These are phyloP conservation scores for Valencia hispanica DNA, from an alignment of 2,797 vertebrate species.

Conservation along the genomic window DNA sequence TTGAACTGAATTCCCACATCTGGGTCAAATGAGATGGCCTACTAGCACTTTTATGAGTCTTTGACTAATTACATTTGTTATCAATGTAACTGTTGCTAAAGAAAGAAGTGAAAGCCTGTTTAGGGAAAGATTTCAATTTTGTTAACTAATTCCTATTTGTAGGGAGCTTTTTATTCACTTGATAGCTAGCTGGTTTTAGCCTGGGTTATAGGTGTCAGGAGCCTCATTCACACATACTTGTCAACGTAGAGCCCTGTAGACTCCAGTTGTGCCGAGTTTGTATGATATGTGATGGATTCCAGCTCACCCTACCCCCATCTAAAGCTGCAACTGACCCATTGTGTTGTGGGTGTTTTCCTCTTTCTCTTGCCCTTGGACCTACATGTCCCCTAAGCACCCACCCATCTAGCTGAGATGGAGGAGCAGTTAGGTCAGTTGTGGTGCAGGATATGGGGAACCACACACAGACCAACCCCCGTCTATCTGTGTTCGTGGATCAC, in stretches of 20 bases:
- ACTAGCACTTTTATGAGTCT: background rate
- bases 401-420: conserved; percentile 67
- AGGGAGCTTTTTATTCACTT: background rate
- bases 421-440: conserved; percentile 83
- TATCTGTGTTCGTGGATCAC: conserved; percentile 86
- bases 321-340: conserved; percentile 55
- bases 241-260: conserved; percentile 43
- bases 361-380: conserved; percentile 86
- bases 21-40: background rate
- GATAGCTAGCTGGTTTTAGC: conserved; percentile 6
- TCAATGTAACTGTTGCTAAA: background rate
- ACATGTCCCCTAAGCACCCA: conserved; percentile 75
- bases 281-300: conserved; percentile 48
- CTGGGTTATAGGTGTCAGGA: conserved; percentile 4
- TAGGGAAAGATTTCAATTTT: background rate
- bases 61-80: background rate
- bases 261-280: conserved; percentile 15
- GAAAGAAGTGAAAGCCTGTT: background rate
- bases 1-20: background rate
- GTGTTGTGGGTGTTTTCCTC: conserved; percentile 77
- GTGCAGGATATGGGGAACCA: conserved; percentile 68
- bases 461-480: conserved; percentile 67
- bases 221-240: conserved; percentile 60
- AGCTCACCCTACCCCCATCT: conserved; percentile 47
- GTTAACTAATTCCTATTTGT: background rate